These are phyloP conservation scores for Crocodylus rhombifer DNA, from an alignment of 2,797 vertebrate species.

Conservation along the genomic window DNA sequence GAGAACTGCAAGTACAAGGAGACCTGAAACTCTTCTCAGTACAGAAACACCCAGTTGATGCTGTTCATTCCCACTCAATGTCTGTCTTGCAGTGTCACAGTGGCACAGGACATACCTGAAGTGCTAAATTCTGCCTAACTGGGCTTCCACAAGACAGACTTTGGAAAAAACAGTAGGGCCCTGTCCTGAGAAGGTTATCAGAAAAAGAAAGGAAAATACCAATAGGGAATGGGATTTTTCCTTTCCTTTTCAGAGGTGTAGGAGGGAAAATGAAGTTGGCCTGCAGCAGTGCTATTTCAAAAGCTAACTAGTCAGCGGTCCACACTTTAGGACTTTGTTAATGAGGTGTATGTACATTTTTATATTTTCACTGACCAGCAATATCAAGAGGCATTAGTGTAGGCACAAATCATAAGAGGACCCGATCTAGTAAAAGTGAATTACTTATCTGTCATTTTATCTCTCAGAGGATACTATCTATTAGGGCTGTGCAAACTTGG, in stretches of 20 bases:
- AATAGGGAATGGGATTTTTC: not conserved
- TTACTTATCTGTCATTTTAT: constrained; percentile 33
- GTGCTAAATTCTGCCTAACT: too few species aligned
- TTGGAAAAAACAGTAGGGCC: too few species aligned
- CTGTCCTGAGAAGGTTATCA: too few species aligned
- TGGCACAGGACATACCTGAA: too few species aligned
- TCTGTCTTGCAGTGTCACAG: too few species aligned
- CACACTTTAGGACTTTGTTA: constrained; percentile 5
- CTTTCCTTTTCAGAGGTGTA: too few species aligned
- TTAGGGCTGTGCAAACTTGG: too few species aligned
- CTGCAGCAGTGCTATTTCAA: constrained; percentile 7
- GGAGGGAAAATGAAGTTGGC: not conserved
- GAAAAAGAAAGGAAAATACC: not conserved
- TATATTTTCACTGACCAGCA: constrained; percentile 25
- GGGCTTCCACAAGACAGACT: too few species aligned
- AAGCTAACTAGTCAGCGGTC: constrained; percentile 29
- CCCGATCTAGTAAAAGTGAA: constrained; percentile 14
- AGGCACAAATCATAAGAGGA: constrained; percentile 54
- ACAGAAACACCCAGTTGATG: too few species aligned
- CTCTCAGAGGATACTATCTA: not conserved
- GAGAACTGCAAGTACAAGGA: not conserved
- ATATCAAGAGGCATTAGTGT: constrained; percentile 34
- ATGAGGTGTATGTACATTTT: not conserved
- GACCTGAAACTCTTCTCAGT: too few species aligned
- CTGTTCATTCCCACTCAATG: too few species aligned